Evolutionary conservation across 2,113 vertebrate genomes (phyloP), one percentile per base, ranked within the genome.

Genomic region (Zapornia atra): DNA sequence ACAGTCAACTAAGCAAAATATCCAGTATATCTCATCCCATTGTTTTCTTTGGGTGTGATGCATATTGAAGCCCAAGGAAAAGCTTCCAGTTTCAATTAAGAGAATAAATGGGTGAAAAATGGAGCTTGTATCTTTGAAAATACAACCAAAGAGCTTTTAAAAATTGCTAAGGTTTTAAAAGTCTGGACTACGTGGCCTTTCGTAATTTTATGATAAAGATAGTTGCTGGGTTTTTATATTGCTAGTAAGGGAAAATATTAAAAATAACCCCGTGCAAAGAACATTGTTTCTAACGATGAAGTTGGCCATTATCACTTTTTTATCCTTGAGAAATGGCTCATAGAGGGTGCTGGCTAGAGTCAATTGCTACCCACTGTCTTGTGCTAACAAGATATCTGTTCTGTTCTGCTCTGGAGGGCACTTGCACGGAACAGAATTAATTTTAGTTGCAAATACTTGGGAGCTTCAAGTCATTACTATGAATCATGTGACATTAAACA

Each of bases 401-500:
- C 16, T 75, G 84, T 36, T 60, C 90, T 75, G 84, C 38, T 60
- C 90, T 73, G 83, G 86, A 95, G 77, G 89, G 77, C 75, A 89
- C 42, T 88, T 96, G 69, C 53, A 84, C 22, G 88, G 64, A 95
- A 46, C 24, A 86, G 81, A 97, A 96, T 96, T 97, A 97, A 95
- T 98, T 97, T 97, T 91, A 92, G 84, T 61, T 76, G 42, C 81
- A 95, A 92, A 96, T 64, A 51, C 63, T 96, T 91, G 85, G 84
- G 90, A 97, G 51, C 34, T 82, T 80, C 64, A 81, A 88, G 82
- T 85, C 66, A 86, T 96, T 92, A 68, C 60, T 81, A 70, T 94
- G 86, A 97, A 96, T 96, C 92, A 96, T 91, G 51, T 90, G 89
- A 84, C 73, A 90, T 82, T 83, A 86, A 95, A 95, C 40, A 93